Evolutionary conservation across 2,888 invertebrate species (phyloP).

Genomic region (Sicus ferrugineus): DNA sequence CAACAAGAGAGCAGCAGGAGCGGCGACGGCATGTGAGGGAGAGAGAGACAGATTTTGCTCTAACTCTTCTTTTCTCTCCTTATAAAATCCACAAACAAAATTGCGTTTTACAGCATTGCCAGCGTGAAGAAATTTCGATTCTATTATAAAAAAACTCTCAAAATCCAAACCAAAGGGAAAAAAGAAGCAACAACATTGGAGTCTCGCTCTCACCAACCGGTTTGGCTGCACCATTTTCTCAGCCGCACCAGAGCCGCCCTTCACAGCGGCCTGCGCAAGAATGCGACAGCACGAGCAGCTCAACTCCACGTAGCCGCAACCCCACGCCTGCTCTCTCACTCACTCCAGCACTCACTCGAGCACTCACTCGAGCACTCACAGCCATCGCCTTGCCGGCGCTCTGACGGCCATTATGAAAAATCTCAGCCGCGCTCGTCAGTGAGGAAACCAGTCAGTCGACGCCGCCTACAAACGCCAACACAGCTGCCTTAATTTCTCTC

Average conservation of each 20-base stretch:
- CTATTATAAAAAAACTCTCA: not conserved
- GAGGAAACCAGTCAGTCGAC: not conserved
- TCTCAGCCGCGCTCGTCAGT: not conserved
- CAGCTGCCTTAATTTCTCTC: not conserved
- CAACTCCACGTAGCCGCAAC: not conserved
- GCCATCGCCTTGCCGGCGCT: not conserved
- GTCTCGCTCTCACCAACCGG: not conserved
- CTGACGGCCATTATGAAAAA: slow-evolving; percentile 17
- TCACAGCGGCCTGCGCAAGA: not conserved
- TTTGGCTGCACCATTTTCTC: not conserved
- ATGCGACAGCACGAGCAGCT: not conserved
- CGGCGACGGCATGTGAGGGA: not conserved
- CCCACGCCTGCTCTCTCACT: not conserved
- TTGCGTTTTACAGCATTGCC: not conserved
- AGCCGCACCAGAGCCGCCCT: not conserved
- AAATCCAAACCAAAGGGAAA: not conserved
- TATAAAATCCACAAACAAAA: too few relatives aligned
- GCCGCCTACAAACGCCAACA: not conserved
- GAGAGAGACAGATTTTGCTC: not conserved
- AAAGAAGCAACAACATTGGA: not conserved
- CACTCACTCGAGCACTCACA: too few relatives aligned
- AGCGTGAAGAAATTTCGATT: not conserved
- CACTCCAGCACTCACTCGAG: not conserved
- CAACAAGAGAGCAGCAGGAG: slow-evolving; percentile 1
- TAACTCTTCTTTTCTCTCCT: too few relatives aligned